A percentile compares a stretch with the other conserved stretches of the same genome.
Evolutionary conservation across 2,797 vertebrate genomes (phyloP).

Genomic region (Melanogrammus aeglefinus): DNA sequence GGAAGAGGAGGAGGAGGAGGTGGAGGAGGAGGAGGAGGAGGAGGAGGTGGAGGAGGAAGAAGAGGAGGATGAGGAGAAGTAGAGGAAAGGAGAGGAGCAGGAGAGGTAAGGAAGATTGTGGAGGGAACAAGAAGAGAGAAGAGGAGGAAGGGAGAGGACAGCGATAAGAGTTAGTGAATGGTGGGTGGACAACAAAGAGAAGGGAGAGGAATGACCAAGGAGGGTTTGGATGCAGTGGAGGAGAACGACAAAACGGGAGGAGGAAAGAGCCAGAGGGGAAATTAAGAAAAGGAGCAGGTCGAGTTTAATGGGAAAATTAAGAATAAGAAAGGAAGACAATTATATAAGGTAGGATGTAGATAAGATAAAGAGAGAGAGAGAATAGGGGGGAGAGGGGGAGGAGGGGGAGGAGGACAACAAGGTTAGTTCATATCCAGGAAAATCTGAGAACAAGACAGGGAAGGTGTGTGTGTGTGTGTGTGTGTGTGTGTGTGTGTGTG

Average conservation of each 20-base stretch:
- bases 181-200: not conserved
- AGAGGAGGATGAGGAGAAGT: not conserved
- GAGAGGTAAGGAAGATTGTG: too few relatives aligned
- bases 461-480: conserved; percentile 2
- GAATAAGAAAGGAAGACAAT: not conserved
- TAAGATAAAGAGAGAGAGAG: not conserved
- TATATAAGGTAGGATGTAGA: too few relatives aligned
- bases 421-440: conserved; percentile 57
- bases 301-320: not conserved
- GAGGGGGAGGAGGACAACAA: conserved; percentile 49
- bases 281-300: not conserved
- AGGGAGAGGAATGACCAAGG: not conserved
- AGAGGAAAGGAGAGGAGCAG: too few relatives aligned
- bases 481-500: too few relatives aligned
- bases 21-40: not conserved
- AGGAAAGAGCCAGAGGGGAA: not conserved
- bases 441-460: conserved; percentile 24
- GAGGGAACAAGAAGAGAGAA: too few relatives aligned
- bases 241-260: not conserved
- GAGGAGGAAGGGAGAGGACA: not conserved
- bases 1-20: not conserved
- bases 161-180: not conserved
- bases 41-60: too few relatives aligned
- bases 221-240: not conserved
- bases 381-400: not conserved